Conservation (phyloP, 2,113 vertebrate species). For the Albula glossodonta region DNA sequence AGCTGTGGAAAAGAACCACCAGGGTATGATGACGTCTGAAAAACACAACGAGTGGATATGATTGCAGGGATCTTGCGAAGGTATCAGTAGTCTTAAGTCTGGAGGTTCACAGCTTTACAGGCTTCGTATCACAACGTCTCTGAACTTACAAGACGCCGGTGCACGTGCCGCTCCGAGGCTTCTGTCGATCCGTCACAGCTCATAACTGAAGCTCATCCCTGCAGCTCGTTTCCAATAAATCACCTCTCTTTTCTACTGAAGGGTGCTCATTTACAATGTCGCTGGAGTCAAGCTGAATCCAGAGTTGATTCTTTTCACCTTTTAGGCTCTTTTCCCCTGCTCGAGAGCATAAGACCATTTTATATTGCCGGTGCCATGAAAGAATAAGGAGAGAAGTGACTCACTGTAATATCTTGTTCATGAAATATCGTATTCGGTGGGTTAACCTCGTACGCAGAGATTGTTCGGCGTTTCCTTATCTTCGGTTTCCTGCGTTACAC, state of each 20-base stretch:
- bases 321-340: not conserved
- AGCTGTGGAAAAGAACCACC: not conserved
- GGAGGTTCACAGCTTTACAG: not conserved
- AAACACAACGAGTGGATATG: not conserved
- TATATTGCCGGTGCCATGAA: not conserved
- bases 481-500: slow-evolving; percentile 47
- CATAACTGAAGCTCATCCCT: not conserved
- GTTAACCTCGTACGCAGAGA: slow-evolving; percentile 36
- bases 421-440: slow-evolving; percentile 38
- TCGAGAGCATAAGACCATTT: not conserved
- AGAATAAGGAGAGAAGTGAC: not conserved
- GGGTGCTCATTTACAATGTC: not conserved
- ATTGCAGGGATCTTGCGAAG: not conserved
- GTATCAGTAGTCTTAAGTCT: no score
- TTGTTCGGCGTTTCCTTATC: slow-evolving; percentile 64
- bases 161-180: not conserved
- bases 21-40: not conserved
- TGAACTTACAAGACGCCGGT: not conserved
- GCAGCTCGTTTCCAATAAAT: not conserved
- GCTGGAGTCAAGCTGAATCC: not conserved
- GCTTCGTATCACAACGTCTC: not conserved
- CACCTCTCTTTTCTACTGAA: not conserved
- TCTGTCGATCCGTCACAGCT: not conserved
- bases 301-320: not conserved
- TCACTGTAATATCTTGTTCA: not conserved